These are phyloP conservation scores for Lonchura striata DNA, from an alignment of 2,113 vertebrate genomes.

Conservation along the genomic window DNA sequence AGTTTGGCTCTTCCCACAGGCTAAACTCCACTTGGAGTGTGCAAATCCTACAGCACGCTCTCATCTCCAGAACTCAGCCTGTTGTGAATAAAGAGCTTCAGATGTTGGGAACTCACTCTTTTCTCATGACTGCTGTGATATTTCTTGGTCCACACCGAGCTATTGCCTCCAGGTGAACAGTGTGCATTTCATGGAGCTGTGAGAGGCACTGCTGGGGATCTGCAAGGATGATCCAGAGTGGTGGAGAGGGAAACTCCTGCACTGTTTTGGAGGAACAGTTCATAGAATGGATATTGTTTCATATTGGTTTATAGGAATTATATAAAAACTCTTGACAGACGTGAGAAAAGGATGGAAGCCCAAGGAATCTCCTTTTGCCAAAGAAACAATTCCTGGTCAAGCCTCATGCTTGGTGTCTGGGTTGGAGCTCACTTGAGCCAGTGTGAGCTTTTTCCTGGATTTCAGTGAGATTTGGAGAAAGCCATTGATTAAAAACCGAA, in stretches of 20 bases:
- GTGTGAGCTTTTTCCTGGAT: background rate
- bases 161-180: background rate
- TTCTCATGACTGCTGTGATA: background rate
- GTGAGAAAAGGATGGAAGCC: background rate
- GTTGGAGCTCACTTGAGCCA: background rate
- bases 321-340: background rate
- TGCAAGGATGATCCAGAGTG: background rate
- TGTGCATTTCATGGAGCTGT: background rate
- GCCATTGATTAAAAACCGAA: background rate
- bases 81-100: background rate
- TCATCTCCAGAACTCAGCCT: background rate
- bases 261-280: background rate
- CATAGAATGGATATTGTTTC: background rate
- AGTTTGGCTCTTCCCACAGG: background rate
- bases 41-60: fast-evolving
- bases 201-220: background rate
- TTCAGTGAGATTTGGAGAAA: background rate
- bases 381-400: background rate
- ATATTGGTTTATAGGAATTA: background rate
- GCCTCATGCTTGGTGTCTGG: background rate
- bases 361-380: background rate
- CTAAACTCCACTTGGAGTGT: background rate
- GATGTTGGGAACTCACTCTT: background rate
- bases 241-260: background rate
- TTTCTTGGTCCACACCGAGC: background rate